Conservation (phyloP, 1,140 invertebrate species). For the Proctacanthus coquilletti region DNA sequence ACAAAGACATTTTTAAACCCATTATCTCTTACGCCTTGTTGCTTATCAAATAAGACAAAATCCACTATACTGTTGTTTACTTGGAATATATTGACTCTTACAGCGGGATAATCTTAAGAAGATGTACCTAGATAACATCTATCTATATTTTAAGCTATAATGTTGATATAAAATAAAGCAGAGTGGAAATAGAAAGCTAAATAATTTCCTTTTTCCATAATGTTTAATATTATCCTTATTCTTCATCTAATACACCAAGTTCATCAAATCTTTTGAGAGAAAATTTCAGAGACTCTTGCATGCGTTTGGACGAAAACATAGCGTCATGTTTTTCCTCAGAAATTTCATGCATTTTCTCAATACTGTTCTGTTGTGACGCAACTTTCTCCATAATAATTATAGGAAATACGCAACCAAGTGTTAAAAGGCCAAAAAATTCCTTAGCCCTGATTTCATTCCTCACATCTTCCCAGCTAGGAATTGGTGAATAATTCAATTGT, state of each 20-base stretch:
- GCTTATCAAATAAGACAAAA: too few relatives aligned
- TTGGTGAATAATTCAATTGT: slow-evolving; percentile 21
- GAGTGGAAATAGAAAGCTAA: too few relatives aligned
- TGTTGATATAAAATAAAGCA: too few relatives aligned
- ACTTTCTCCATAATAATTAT: slow-evolving; percentile 20
- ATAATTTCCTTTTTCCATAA: neutral
- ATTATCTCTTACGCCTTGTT: too few relatives aligned
- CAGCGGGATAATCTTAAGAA: too few relatives aligned
- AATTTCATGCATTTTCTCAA: slow-evolving; percentile 17
- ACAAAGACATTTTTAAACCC: too few relatives aligned
- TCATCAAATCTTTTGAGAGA: slow-evolving; percentile 14
- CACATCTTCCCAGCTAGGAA: slow-evolving; percentile 30
- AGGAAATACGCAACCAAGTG: slow-evolving; percentile 18
- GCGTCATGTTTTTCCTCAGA: slow-evolving; percentile 14
- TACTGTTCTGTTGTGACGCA: slow-evolving; percentile 15
- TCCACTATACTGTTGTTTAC: too few relatives aligned
- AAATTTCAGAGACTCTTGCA: slow-evolving; percentile 17
- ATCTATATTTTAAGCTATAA: too few relatives aligned
- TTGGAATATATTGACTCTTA: too few relatives aligned
- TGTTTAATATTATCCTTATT: neutral
- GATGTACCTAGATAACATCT: too few relatives aligned
- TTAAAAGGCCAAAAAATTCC: slow-evolving; percentile 22
- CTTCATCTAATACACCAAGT: slow-evolving; percentile 20
- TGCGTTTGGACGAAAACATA: slow-evolving; percentile 14
- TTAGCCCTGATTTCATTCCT: slow-evolving; percentile 18